Percentiles rank a stretch among this genome's conserved stretches.
Conservation (phyloP, 2,797 vertebrate species). For the Poliocrania exsul region DNA sequence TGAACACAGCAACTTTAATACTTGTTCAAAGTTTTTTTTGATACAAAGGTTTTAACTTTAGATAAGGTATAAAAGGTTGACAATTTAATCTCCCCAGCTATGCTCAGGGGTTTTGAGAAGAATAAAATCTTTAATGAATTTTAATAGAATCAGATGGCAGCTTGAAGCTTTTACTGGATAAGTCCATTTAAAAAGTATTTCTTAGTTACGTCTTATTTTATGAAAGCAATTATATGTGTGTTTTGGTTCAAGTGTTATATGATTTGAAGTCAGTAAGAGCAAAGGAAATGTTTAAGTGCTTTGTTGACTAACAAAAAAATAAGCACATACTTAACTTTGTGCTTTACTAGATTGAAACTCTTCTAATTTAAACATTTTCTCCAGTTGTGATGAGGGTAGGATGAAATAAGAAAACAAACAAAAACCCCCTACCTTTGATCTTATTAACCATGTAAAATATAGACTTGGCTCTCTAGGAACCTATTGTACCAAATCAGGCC, state of each 20-base stretch:
- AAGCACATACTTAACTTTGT: neutral
- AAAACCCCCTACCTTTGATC: neutral
- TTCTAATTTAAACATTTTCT: neutral
- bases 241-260: neutral
- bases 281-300: neutral
- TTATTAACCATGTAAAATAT: neutral
- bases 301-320: neutral
- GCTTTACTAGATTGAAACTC: neutral
- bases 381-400: neutral
- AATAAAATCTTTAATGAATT: constrained; percentile 2
- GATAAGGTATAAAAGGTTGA: neutral
- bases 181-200: neutral
- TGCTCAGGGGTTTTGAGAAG: neutral
- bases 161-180: neutral
- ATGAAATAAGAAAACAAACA: neutral
- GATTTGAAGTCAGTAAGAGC: neutral
- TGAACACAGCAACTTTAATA: neutral
- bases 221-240: neutral
- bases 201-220: neutral
- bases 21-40: neutral
- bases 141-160: neutral
- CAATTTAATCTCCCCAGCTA: neutral
- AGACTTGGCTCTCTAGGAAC: neutral
- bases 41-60: neutral
- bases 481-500: neutral